These are phyloP conservation scores for Meriones psammophilus DNA, from an alignment of 2,797 vertebrate species.

Conservation along the genomic window DNA sequence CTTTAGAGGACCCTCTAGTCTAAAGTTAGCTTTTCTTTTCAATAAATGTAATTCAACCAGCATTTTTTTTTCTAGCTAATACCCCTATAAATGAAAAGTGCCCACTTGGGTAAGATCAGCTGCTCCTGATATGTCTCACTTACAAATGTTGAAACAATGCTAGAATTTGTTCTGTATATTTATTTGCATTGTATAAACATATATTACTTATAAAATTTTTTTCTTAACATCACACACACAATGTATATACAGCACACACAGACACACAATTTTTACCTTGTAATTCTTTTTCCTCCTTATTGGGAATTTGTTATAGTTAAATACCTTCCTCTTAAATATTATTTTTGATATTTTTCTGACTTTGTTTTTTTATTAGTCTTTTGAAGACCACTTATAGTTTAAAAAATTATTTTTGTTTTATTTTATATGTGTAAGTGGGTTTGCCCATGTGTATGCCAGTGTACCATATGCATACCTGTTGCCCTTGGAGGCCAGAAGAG, in stretches of 20 bases:
- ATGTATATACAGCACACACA: not conserved
- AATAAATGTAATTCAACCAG: not conserved
- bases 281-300: not conserved
- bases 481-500: not conserved
- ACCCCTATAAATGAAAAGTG: not conserved
- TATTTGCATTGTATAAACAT: not conserved
- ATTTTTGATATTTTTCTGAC: not conserved
- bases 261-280: not conserved
- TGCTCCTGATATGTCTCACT: not conserved
- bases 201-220: constrained; percentile 19
- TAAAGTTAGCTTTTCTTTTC: not conserved
- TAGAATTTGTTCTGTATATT: not conserved
- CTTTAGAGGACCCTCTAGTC: not conserved
- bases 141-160: not conserved
- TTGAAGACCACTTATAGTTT: not conserved
- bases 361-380: not conserved
- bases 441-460: not conserved
- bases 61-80: not conserved
- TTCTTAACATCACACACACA: not conserved
- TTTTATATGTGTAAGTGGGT: not conserved
- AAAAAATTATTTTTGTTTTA: not conserved
- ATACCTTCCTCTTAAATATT: constrained; percentile 41
- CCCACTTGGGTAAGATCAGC: not conserved
- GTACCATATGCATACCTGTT: not conserved
- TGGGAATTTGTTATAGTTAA: constrained; percentile 25